phyloP scores from a whole-genome alignment of 2,113 vertebrate genomes.

The Stigmatopora nigra region DNA sequence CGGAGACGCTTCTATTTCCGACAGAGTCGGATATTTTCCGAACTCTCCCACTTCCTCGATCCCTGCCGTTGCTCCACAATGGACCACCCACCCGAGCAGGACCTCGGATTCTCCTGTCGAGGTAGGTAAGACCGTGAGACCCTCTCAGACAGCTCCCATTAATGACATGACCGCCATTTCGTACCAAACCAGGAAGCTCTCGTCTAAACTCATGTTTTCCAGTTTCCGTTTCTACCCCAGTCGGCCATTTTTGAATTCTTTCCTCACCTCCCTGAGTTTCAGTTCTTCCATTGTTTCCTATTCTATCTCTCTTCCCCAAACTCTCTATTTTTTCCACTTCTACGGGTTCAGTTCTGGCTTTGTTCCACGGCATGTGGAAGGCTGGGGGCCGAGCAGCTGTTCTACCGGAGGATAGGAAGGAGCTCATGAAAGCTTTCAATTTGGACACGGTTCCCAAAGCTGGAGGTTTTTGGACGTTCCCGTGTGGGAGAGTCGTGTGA shows the following conservation, averaged over 20 bases:
- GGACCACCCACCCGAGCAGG: constrained; percentile 39
- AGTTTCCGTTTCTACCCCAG: constrained; percentile 10
- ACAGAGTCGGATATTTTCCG: constrained; percentile 29
- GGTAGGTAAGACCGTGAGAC: constrained; percentile 62
- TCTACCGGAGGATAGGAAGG: constrained; percentile 43
- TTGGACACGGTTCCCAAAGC: constrained; percentile 39
- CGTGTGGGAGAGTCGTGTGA: constrained; percentile 9
- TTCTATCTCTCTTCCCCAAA: constrained; percentile 7
- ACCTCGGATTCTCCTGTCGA: constrained; percentile 65
- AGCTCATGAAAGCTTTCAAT: constrained; percentile 62
- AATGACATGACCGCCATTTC: constrained; percentile 62
- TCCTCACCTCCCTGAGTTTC: constrained; percentile 14
- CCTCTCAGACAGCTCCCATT: constrained; percentile 78
- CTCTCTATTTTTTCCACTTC: constrained; percentile 37
- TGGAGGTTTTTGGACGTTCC: constrained; percentile 11
- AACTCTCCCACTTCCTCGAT: constrained; percentile 15
- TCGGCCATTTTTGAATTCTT: constrained; percentile 8
- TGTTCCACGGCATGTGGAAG: constrained; percentile 75
- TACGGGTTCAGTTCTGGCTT: constrained; percentile 78
- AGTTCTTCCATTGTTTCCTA: neutral
- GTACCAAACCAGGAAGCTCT: constrained; percentile 56
- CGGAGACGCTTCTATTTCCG: constrained; percentile 55
- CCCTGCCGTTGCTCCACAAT: constrained; percentile 35
- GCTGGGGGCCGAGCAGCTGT: constrained; percentile 50
- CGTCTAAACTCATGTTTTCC: constrained; percentile 31